phyloP scores from a whole-genome alignment of 1,140 invertebrate species.

The Phortica variegata region DNA sequence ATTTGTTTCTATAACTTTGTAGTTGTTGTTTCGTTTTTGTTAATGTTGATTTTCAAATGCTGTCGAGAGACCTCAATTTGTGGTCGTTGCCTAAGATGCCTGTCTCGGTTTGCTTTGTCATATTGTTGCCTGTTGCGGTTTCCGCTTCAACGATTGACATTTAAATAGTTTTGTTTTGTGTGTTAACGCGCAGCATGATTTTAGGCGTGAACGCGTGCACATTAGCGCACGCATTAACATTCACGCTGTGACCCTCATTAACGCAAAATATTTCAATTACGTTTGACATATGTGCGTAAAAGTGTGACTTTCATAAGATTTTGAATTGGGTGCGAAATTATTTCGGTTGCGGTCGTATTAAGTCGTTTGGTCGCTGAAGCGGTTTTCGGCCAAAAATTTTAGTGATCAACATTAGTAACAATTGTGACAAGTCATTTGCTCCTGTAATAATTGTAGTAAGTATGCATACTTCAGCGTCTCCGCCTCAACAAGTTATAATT shows the following conservation, averaged over 20 bases:
- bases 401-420: no score
- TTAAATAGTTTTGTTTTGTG: slow-evolving; percentile 11
- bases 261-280: slow-evolving; percentile 29
- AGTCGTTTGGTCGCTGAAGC: neutral
- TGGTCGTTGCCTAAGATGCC: neutral
- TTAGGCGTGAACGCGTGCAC: neutral
- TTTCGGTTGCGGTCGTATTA: no score
- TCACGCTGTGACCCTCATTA: slow-evolving; percentile 23
- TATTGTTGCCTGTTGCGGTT: slow-evolving; percentile 12
- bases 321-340: neutral
- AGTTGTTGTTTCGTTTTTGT: no score
- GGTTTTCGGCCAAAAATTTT: no score
- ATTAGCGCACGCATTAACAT: neutral
- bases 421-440: no score
- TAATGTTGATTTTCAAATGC: slow-evolving; percentile 11
- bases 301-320: neutral
- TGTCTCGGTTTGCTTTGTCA: neutral
- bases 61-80: slow-evolving; percentile 29
- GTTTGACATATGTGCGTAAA: slow-evolving; percentile 6
- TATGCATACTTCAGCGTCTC: no score
- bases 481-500: no score
- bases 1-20: no score
- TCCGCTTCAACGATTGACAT: slow-evolving; percentile 1
- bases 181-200: neutral
- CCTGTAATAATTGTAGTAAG: no score